Conservation (phyloP, 2,113 vertebrate species). For the Notarius quadriscutis region DNA sequence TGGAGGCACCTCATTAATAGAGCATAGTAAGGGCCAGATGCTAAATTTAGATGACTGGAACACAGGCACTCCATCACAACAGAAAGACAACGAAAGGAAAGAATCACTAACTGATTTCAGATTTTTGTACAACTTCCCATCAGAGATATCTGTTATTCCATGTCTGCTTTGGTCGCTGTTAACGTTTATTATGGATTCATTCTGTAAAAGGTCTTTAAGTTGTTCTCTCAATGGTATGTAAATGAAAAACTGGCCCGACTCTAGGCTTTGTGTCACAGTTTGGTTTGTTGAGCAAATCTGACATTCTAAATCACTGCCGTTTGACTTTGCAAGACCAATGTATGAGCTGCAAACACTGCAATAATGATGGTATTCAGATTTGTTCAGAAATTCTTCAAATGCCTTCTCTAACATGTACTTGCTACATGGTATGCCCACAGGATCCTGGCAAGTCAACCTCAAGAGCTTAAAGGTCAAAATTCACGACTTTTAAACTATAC, state of each 20-base stretch:
- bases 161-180: not conserved
- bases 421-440: conserved; percentile 27
- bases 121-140: not conserved
- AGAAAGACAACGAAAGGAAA: not conserved
- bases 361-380: conserved; percentile 38
- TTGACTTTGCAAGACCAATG: conserved; percentile 17
- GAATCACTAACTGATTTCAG: not conserved
- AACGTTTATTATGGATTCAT: not conserved
- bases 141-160: not conserved
- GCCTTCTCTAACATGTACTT: conserved; percentile 45
- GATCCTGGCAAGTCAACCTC: conserved; percentile 29
- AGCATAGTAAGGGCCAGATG: not conserved
- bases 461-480: not conserved
- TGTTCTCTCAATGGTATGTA: conserved; percentile 38
- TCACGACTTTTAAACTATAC: no score
- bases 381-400: conserved; percentile 27
- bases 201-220: conserved; percentile 18
- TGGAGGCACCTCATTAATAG: not conserved
- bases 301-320: conserved; percentile 38
- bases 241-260: conserved; percentile 30
- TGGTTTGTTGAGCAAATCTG: conserved; percentile 34
- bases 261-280: conserved; percentile 40
- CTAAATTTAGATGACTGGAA: not conserved
- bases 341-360: conserved; percentile 9
- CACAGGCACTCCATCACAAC: not conserved